A percentile compares a stretch with the other conserved stretches of the same genome.
These are phyloP conservation scores for Gambusia holbrooki DNA, from an alignment of 2,113 vertebrate genomes.

Conservation along the genomic window DNA sequence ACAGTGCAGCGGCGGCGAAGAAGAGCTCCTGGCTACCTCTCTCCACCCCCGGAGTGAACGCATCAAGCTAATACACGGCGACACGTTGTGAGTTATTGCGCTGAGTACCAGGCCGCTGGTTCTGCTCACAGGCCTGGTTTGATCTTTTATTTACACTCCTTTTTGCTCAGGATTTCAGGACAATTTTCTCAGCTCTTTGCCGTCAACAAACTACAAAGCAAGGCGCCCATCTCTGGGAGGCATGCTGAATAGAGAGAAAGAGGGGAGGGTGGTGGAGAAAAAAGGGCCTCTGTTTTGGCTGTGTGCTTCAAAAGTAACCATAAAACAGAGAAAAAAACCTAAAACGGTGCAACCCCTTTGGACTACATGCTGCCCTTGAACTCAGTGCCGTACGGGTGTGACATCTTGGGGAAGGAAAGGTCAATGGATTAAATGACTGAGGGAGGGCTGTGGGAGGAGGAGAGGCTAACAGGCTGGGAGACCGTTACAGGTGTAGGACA, in stretches of 20 bases:
- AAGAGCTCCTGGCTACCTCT: conserved; percentile 64
- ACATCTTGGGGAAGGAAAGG: conserved; percentile 41
- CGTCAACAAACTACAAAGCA: conserved; percentile 78
- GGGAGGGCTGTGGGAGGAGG: conserved; percentile 11
- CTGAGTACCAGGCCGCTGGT: conserved; percentile 71
- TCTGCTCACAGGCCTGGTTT: conserved; percentile 74
- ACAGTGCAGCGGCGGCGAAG: conserved; percentile 31
- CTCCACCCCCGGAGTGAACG: conserved; percentile 45
- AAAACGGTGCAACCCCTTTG: conserved; percentile 48
- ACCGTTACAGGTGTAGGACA: conserved; percentile 64
- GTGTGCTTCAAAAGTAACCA: conserved; percentile 54
- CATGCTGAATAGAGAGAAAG: conserved; percentile 54
- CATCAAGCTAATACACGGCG: conserved; percentile 69
- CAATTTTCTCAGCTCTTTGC: conserved; percentile 72
- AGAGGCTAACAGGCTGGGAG: conserved; percentile 36
- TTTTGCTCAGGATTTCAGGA: conserved; percentile 79
- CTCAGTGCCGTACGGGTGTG: conserved; percentile 26
- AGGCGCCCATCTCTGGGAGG: conserved; percentile 65
- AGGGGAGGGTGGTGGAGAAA: conserved; percentile 28
- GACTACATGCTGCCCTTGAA: conserved; percentile 37
- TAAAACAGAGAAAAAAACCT: conserved; percentile 27
- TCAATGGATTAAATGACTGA: conserved; percentile 27
- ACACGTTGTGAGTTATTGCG: conserved; percentile 76
- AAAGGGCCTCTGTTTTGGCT: conserved; percentile 58
- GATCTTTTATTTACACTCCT: conserved; percentile 82